These are phyloP conservation scores for Heteromormyrus szaboi DNA, from an alignment of 2,797 vertebrate species.

Conservation along the genomic window DNA sequence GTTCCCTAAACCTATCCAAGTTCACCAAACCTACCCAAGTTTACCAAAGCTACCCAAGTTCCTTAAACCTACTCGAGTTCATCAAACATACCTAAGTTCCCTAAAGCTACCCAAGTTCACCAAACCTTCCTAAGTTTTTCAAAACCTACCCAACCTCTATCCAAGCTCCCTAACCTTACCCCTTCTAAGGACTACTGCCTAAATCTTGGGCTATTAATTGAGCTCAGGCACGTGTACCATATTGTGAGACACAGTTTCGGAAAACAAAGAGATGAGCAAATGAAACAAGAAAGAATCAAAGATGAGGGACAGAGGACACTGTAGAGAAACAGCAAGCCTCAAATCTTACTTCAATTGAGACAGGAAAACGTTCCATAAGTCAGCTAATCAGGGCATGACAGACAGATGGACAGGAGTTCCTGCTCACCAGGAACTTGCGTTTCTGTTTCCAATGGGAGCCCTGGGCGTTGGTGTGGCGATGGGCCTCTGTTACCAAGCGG, in stretches of 20 bases:
- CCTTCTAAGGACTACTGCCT: background rate
- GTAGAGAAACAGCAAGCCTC: background rate
- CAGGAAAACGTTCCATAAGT: background rate
- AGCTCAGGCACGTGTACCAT: background rate
- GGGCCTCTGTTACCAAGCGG: slow-evolving; percentile 86
- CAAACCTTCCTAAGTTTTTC: background rate
- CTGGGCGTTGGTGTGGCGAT: slow-evolving; percentile 95
- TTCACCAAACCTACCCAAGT: background rate
- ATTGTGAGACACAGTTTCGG: background rate
- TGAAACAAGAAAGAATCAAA: background rate
- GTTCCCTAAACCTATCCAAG: background rate
- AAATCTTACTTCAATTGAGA: background rate
- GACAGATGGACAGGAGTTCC: background rate
- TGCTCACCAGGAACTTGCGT: slow-evolving; percentile 90
- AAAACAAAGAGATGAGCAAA: background rate
- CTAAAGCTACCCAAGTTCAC: background rate
- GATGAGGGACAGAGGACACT: background rate
- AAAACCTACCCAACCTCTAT: background rate
- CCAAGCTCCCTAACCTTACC: background rate
- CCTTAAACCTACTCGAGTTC: background rate
- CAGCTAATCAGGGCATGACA: background rate
- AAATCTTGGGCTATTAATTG: background rate
- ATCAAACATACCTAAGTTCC: background rate
- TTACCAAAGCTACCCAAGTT: background rate
- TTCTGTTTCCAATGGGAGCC: slow-evolving; percentile 98